Evolutionary conservation across 2,797 vertebrate species (phyloP).

Genomic region (Sebastes trivittatus): DNA sequence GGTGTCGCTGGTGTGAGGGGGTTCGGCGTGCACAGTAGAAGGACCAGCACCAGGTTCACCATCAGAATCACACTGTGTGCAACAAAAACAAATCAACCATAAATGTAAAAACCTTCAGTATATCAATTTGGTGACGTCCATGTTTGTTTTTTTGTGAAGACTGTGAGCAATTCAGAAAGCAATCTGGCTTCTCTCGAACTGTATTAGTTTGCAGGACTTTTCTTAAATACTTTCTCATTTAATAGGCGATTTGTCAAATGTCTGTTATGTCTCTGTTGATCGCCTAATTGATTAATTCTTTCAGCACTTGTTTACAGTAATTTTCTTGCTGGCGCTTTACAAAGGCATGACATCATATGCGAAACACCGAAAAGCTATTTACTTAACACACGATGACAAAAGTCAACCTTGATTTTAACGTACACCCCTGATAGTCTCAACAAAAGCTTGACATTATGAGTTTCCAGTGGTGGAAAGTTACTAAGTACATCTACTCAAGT

Average conservation of each 20-base stretch:
- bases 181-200: neutral
- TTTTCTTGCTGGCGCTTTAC: neutral
- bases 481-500: no score
- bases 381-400: neutral
- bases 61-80: conserved; percentile 30
- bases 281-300: neutral
- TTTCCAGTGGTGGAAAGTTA: no score
- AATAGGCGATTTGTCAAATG: neutral
- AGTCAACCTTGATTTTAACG: neutral
- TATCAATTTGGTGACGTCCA: neutral
- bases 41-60: neutral
- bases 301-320: neutral
- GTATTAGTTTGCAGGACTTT: neutral
- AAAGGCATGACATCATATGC: neutral
- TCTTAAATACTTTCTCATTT: neutral
- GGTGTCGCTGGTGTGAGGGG: neutral
- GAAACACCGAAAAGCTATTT: neutral
- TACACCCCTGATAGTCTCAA: no score
- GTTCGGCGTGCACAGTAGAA: neutral
- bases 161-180: neutral
- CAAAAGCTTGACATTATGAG: no score
- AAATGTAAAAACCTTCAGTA: neutral
- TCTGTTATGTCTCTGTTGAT: neutral
- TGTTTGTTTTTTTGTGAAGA: neutral
- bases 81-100: neutral